Conservation (phyloP, 2,797 vertebrate genomes). For the Molossus alvarezi region DNA sequence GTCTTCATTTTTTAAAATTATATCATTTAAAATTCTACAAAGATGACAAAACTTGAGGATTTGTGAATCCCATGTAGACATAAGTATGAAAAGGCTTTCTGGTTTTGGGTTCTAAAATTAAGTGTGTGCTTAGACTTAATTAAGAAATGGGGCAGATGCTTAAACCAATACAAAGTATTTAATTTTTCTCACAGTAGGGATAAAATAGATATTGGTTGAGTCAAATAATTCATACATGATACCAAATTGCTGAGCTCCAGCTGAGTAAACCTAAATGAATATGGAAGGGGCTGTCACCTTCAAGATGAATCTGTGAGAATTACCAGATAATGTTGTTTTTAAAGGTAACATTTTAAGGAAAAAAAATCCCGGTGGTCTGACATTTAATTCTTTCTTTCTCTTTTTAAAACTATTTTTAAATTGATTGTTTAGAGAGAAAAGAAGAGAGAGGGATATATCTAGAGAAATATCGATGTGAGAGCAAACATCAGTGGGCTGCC, state of each 20-base stretch:
- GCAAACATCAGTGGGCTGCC: too few species aligned
- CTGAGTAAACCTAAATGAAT: slow-evolving; percentile 58
- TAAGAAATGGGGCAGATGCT: slow-evolving; percentile 56
- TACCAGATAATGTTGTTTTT: slow-evolving; percentile 1
- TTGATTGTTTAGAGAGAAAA: too few species aligned
- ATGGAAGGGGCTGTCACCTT: neutral
- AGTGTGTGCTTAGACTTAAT: slow-evolving; percentile 68
- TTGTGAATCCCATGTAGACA: neutral
- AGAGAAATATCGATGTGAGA: too few species aligned
- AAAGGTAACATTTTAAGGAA: slow-evolving; percentile 49
- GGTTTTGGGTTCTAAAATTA: slow-evolving; percentile 70
- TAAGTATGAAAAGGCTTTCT: slow-evolving; percentile 34
- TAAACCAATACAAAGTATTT: slow-evolving; percentile 63
- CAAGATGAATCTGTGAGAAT: slow-evolving; percentile 56
- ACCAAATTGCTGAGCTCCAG: slow-evolving; percentile 54
- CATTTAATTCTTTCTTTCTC: neutral
- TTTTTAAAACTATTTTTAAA: too few species aligned
- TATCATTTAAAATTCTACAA: slow-evolving; percentile 41
- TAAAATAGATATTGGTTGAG: slow-evolving; percentile 56
- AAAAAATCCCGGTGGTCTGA: neutral
- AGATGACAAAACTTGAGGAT: neutral
- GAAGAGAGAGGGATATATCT: too few species aligned
- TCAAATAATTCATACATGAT: slow-evolving; percentile 13
- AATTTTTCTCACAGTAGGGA: slow-evolving; percentile 80
- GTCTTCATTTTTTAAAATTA: slow-evolving; percentile 5